Percentiles rank a stretch among this genome's conserved stretches.
These are phyloP conservation scores for Spizaetus ornatus DNA, from an alignment of 2,113 vertebrate species.

Conservation along the genomic window DNA sequence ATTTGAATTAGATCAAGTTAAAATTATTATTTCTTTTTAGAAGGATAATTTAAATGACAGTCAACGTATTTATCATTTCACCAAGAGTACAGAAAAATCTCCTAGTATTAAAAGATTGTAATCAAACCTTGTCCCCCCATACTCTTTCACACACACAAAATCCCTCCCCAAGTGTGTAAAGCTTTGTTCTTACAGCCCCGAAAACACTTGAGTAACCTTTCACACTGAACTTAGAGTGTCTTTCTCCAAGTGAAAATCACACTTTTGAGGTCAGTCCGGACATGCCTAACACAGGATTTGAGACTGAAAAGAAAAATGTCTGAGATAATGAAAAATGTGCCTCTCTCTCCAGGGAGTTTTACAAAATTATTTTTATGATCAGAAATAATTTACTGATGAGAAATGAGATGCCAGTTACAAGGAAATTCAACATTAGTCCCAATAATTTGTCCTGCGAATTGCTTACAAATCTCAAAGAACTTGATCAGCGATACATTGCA, in stretches of 20 bases:
- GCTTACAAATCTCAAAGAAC: not conserved
- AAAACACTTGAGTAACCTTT: not conserved
- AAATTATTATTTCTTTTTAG: not conserved
- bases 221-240: not conserved
- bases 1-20: not conserved
- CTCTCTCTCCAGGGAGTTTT: not conserved
- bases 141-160: not conserved
- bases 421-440: not conserved
- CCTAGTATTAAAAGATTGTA: not conserved
- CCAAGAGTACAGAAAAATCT: not conserved
- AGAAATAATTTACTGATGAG: conserved; percentile 6
- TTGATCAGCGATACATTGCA: not conserved
- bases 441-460: not conserved
- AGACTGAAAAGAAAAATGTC: not conserved
- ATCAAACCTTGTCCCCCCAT: not conserved
- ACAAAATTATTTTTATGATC: not conserved
- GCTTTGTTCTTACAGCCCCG: not conserved
- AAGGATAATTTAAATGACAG: not conserved
- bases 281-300: not conserved
- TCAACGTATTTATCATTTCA: not conserved
- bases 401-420: not conserved
- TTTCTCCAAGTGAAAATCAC: not conserved
- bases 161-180: not conserved
- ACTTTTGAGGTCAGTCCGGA: not conserved
- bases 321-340: not conserved